Conservation (phyloP, 2,888 invertebrate genomes). For the Syrphus vitripennis region DNA sequence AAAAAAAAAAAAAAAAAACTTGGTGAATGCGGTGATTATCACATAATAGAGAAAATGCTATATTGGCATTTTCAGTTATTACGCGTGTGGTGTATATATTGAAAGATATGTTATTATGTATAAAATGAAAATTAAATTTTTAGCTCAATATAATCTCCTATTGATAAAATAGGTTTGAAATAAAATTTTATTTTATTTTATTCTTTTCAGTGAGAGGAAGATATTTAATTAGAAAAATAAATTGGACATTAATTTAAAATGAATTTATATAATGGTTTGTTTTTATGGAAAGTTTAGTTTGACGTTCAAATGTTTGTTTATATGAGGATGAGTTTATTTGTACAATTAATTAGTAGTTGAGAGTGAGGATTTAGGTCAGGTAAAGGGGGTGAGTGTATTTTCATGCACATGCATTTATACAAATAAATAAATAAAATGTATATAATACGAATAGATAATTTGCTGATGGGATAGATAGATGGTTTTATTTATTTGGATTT, state of each 20-base stretch:
- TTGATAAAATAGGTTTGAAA: slow-evolving; percentile 5
- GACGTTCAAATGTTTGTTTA: not conserved
- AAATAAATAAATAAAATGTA: too few relatives aligned
- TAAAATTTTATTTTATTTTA: slow-evolving; percentile 46
- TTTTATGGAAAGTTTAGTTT: not conserved
- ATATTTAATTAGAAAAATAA: slow-evolving; percentile 69
- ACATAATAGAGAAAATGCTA: slow-evolving; percentile 52
- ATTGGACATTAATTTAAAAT: slow-evolving; percentile 67
- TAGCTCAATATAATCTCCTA: slow-evolving; percentile 9
- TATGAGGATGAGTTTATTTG: slow-evolving; percentile 58
- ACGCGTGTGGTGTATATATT: not conserved
- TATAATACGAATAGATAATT: too few relatives aligned
- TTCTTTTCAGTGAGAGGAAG: slow-evolving; percentile 20
- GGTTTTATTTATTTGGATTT: not conserved
- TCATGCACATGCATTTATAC: not conserved
- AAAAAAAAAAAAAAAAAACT: too few relatives aligned
- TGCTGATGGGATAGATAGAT: too few relatives aligned
- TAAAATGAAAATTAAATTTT: slow-evolving; percentile 55
- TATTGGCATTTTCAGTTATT: not conserved
- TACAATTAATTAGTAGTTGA: slow-evolving; percentile 57
- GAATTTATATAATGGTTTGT: slow-evolving; percentile 57
- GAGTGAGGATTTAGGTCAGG: not conserved
- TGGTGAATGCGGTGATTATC: slow-evolving; percentile 64
- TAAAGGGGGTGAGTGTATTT: too few relatives aligned
- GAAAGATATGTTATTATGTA: not conserved